These are phyloP conservation scores for Halcyon chelicuti DNA, from an alignment of 2,797 vertebrate species.

Conservation along the genomic window DNA sequence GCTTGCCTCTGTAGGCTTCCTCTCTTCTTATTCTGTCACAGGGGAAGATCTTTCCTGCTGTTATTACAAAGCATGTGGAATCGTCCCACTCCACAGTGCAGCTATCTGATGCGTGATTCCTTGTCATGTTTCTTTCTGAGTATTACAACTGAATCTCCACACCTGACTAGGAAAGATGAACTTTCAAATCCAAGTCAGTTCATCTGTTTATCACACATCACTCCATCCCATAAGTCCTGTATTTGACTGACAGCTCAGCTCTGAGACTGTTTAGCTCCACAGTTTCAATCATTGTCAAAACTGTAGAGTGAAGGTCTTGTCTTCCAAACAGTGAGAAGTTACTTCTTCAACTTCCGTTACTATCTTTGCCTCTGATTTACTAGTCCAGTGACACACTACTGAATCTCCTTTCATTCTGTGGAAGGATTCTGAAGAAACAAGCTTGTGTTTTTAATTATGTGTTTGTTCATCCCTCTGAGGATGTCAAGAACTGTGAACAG, in stretches of 20 bases:
- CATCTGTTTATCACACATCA: not conserved
- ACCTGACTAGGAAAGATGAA: not conserved
- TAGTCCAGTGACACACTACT: not conserved
- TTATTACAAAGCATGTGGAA: not conserved
- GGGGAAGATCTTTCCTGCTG: not conserved
- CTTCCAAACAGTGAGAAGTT: not conserved
- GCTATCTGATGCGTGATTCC: not conserved
- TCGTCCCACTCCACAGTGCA: not conserved
- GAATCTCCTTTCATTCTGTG: not conserved
- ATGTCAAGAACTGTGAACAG: constrained; percentile 64
- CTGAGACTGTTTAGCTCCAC: not conserved
- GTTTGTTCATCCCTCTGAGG: constrained; percentile 37
- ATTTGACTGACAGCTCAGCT: not conserved
- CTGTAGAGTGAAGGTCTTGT: fast-evolving
- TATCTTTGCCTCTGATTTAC: not conserved
- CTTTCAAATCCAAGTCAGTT: not conserved
- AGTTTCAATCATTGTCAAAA: not conserved
- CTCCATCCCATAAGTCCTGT: not conserved
- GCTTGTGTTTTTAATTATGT: constrained; percentile 31
- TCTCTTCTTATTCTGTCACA: not conserved
- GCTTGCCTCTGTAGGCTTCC: not conserved
- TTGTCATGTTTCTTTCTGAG: not conserved
- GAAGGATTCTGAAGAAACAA: not conserved
- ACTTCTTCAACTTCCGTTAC: not conserved
- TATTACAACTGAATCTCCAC: not conserved